Conservation (phyloP, 1,140 invertebrate species). For the Onthophagus taurus region DNA sequence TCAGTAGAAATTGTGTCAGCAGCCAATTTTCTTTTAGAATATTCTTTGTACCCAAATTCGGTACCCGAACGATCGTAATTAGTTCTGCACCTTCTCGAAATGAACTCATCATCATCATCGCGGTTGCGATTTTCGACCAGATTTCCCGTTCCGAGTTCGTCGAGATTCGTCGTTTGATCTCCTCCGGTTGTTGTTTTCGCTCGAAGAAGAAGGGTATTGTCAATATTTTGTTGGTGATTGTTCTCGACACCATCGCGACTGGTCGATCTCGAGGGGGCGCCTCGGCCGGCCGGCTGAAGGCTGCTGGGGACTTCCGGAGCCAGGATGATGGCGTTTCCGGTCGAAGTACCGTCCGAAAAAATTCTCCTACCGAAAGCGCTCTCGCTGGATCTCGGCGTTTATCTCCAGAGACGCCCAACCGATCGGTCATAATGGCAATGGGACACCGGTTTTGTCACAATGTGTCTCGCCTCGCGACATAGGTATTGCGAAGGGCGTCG, state of each 20-base stretch:
- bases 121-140: slow-evolving; percentile 1
- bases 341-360: slow-evolving; percentile 17
- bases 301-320: slow-evolving; percentile 28
- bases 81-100: neutral
- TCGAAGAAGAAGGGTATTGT: slow-evolving; percentile 13
- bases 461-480: slow-evolving; percentile 29
- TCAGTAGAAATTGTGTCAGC: slow-evolving; percentile 12
- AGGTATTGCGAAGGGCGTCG: slow-evolving; percentile 13
- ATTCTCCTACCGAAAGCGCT: slow-evolving; percentile 15
- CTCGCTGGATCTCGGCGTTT: slow-evolving; percentile 15
- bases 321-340: slow-evolving; percentile 24
- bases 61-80: slow-evolving; percentile 1
- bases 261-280: slow-evolving; percentile 19
- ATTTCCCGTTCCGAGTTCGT: slow-evolving; percentile 2
- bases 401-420: slow-evolving; percentile 15
- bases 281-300: slow-evolving; percentile 20
- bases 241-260: slow-evolving; percentile 15
- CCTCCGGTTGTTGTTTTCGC: slow-evolving; percentile 16
- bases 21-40: slow-evolving; percentile 3
- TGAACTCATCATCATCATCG: slow-evolving; percentile 1
- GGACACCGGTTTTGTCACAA: slow-evolving; percentile 17
- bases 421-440: slow-evolving; percentile 29
- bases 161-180: slow-evolving; percentile 15
- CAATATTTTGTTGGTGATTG: slow-evolving; percentile 5
- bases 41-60: slow-evolving; percentile 6